These are phyloP conservation scores for Girardia tigrina DNA, from an alignment of 2,888 invertebrate genomes.

Conservation along the genomic window DNA sequence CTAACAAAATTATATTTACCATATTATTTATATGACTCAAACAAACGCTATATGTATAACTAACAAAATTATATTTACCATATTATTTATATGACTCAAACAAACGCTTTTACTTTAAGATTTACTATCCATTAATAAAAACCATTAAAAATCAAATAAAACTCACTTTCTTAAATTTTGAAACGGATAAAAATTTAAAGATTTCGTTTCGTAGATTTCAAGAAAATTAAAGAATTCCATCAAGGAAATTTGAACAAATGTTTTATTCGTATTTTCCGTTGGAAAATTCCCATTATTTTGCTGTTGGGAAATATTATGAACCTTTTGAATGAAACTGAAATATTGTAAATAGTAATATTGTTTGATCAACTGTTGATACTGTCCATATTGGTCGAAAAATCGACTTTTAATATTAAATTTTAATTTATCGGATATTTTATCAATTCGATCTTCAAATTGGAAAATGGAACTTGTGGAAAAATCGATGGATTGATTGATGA, in stretches of 20 bases:
- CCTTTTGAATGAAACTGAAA: not conserved
- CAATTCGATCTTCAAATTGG: not conserved
- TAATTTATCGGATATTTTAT: conserved; percentile 10
- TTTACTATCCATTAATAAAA: too few relatives aligned
- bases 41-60: too few relatives aligned
- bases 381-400: not conserved
- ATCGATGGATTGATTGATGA: not conserved
- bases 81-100: too few relatives aligned
- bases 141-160: too few relatives aligned
- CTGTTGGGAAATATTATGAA: not conserved
- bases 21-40: too few relatives aligned
- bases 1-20: too few relatives aligned
- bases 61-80: too few relatives aligned
- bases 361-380: not conserved
- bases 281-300: not conserved
- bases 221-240: not conserved
- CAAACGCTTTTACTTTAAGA: too few relatives aligned
- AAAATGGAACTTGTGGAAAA: not conserved
- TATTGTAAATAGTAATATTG: not conserved
- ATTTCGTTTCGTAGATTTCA: conserved; percentile 5
- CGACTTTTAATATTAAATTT: not conserved
- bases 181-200: conserved; percentile 3
- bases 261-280: not conserved
- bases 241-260: not conserved
- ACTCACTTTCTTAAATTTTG: conserved; percentile 1